phyloP scores from a whole-genome alignment of 2,888 invertebrate species.

The Morpho helenor region DNA sequence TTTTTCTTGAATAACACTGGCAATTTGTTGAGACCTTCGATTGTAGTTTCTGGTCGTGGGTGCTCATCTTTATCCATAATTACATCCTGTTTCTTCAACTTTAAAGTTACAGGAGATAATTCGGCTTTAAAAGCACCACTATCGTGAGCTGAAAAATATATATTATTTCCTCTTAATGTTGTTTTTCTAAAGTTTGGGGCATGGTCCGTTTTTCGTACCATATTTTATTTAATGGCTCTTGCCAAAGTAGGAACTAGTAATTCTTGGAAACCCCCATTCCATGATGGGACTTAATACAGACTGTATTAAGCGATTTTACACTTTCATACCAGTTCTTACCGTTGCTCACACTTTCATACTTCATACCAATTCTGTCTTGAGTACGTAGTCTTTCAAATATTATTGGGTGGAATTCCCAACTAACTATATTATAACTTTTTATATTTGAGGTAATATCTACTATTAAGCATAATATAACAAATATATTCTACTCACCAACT shows the following conservation, averaged over 20 bases:
- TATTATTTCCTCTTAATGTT: neutral
- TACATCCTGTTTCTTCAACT: slow-evolving; percentile 85
- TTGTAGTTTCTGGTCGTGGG: slow-evolving; percentile 92
- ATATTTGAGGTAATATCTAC: neutral
- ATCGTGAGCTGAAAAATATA: slow-evolving; percentile 84
- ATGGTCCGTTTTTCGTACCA: no score
- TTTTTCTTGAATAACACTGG: slow-evolving; percentile 95
- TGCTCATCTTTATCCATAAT: slow-evolving; percentile 94
- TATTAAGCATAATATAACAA: no score
- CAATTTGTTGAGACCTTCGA: slow-evolving; percentile 91
- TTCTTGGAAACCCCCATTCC: neutral
- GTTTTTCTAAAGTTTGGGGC: no score
- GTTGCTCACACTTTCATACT: no score
- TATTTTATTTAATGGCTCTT: no score
- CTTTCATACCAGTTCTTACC: no score
- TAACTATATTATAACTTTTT: no score
- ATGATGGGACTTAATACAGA: neutral
- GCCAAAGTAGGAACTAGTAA: no score
- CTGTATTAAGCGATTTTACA: no score
- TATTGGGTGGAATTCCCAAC: no score
- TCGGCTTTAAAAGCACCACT: slow-evolving; percentile 94
- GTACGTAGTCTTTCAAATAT: no score
- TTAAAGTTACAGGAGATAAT: slow-evolving; percentile 88
- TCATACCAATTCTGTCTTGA: no score
- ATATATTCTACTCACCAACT: slow-evolving; percentile 74